A percentile compares a stretch with the other conserved stretches of the same genome.
Conservation (phyloP, 2,797 vertebrate species). For the Delichon dasypus region DNA sequence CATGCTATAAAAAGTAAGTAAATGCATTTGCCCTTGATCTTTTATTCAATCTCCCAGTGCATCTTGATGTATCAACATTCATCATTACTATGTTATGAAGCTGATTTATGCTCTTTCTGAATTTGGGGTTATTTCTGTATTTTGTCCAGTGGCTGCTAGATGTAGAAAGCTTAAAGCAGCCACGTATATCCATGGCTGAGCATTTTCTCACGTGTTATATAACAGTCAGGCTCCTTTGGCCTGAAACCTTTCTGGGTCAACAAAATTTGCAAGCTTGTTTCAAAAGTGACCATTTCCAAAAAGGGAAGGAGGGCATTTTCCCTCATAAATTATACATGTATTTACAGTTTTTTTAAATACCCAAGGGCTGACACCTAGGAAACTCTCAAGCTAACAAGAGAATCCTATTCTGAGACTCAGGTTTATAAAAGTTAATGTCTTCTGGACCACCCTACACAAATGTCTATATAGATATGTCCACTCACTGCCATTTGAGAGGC, state of each 20-base stretch:
- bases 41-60: not conserved
- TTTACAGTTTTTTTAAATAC: not conserved
- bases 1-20: not conserved
- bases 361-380: not conserved
- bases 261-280: not conserved
- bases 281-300: not conserved
- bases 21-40: not conserved
- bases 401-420: not conserved
- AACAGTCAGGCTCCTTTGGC: not conserved
- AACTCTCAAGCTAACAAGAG: not conserved
- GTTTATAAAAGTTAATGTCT: not conserved
- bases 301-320: not conserved
- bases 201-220: not conserved
- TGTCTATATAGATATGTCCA: not conserved
- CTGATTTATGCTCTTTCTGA: not conserved
- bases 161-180: not conserved
- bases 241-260: not conserved
- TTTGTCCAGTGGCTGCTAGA: not conserved
- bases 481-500: not conserved
- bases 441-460: not conserved
- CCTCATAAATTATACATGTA: not conserved
- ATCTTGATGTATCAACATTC: not conserved
- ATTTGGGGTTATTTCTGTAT: not conserved
- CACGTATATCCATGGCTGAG: not conserved
- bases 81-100: not conserved